Evolutionary conservation across 2,797 vertebrate species (phyloP), one percentile per base, ranked within the genome.

Genomic region (Xerus rutilus): DNA sequence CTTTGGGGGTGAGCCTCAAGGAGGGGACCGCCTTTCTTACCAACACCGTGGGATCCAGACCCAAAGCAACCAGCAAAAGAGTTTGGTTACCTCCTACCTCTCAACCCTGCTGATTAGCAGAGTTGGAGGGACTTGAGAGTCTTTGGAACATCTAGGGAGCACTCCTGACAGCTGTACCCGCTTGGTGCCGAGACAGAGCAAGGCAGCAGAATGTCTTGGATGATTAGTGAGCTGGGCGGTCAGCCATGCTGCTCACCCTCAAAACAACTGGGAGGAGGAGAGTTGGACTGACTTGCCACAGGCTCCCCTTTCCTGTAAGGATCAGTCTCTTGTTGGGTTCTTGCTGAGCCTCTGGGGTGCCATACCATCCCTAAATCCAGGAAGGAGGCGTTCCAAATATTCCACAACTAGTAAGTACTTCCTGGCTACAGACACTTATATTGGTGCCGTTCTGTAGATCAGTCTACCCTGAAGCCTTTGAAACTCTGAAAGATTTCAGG

Each of bases 221-320:
- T 20, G 17, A 45, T 59, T 88, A 25, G 59, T 9, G 72, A 54
- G 18, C 47, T 4, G 25, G 28, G 45, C 1, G 5, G 76, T 69
- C 7, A 13, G 39, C 59, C 8, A 28, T 32, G 14, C 43, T 25
- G 0, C n/a, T 59, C 65, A 43, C 13, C 0, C 54, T 73, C 39
- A 30, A 23, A 82, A 65, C 57, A 65, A 4, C 77, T 25, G 21
- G 52, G 49, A 65, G 6, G 45, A 76, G 35, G 65, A 47, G 14
- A 2, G 57, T 0, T 0, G 0, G 11, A 7, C 32, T 39, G 14
- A 5, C 10, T 35, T 20, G 2, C 13, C 28, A 20, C 52, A 11
- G 64, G 45, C 43, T 67, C 49, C 28, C 3, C 20, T 89, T 72
- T 59, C 30, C 64, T 11, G 18, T 28, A 43, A 86, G 89, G 23